phyloP scores from a whole-genome alignment of 1,140 invertebrate genomes.

The Sinonovacula constricta region DNA sequence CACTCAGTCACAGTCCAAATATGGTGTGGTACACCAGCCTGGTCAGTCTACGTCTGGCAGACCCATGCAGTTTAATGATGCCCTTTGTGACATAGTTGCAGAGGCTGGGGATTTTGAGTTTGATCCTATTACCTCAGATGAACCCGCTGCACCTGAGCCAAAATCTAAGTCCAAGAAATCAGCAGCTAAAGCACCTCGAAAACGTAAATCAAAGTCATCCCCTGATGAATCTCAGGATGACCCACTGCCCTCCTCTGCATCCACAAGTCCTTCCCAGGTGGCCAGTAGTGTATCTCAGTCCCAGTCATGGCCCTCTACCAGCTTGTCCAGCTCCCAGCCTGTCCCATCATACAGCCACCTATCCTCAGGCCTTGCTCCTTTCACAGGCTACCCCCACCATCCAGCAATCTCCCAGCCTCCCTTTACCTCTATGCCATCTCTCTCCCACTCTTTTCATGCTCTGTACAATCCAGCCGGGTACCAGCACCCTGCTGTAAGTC shows the following conservation, averaged over 20 bases:
- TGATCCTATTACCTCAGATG: neutral
- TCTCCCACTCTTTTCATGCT: neutral
- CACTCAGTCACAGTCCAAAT: conserved; percentile 2
- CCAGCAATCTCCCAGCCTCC: neutral
- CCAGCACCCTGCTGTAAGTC: no score
- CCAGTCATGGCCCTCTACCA: neutral
- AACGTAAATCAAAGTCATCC: conserved; percentile 1
- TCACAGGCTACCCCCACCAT: no score
- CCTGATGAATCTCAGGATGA: conserved; percentile 35
- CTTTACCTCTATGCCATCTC: neutral
- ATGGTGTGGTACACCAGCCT: conserved; percentile 26
- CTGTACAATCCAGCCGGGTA: neutral
- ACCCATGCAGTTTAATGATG: conserved; percentile 48
- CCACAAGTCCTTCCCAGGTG: no score
- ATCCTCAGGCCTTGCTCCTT: no score
- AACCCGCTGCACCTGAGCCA: neutral
- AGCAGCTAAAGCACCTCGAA: neutral
- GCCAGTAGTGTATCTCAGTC: no score
- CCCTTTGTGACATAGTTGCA: conserved; percentile 39
- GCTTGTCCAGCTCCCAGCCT: neutral
- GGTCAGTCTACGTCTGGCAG: conserved; percentile 2
- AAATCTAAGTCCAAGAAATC: neutral
- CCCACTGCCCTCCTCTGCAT: no score
- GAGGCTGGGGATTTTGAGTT: conserved; percentile 9
- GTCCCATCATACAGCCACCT: neutral